phyloP scores from a whole-genome alignment of 2,888 invertebrate genomes.

The Acronicta alni region DNA sequence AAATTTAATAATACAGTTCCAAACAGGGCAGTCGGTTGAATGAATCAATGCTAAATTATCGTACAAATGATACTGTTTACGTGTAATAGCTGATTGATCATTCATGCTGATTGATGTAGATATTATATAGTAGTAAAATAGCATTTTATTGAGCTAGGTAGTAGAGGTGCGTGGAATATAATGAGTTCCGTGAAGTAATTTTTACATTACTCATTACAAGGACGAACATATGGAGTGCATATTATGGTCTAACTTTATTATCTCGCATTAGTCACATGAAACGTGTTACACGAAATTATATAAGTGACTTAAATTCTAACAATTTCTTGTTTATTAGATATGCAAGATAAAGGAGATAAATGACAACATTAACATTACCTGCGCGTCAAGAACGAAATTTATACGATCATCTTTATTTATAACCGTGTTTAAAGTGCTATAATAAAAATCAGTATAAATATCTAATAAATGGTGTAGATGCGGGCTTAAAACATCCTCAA shows the following conservation, averaged over 20 bases:
- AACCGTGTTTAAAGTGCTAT: not conserved
- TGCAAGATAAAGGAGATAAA: not conserved
- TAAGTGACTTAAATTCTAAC: constrained; percentile 1
- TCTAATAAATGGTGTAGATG: not conserved
- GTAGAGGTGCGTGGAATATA: constrained; percentile 9
- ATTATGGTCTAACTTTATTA: too few relatives aligned
- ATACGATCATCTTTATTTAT: not conserved
- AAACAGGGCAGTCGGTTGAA: constrained; percentile 41
- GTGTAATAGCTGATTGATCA: constrained; percentile 27
- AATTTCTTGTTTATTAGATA: not conserved
- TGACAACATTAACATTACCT: not conserved
- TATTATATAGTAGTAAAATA: constrained; percentile 2
- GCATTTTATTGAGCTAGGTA: constrained; percentile 6
- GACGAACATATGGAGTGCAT: too few relatives aligned
- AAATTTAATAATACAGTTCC: constrained; percentile 22
- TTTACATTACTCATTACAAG: too few relatives aligned
- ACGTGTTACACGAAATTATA: constrained; percentile 2
- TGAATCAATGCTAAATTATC: constrained; percentile 14
- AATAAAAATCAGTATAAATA: not conserved
- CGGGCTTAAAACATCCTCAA: not conserved
- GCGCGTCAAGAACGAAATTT: too few relatives aligned
- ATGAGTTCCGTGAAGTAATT: too few relatives aligned
- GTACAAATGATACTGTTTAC: constrained; percentile 18
- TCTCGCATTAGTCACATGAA: constrained; percentile 1
- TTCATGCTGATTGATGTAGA: constrained; percentile 15